These are phyloP conservation scores for Aythya baeri DNA, from an alignment of 2,113 vertebrate genomes.

Conservation along the genomic window DNA sequence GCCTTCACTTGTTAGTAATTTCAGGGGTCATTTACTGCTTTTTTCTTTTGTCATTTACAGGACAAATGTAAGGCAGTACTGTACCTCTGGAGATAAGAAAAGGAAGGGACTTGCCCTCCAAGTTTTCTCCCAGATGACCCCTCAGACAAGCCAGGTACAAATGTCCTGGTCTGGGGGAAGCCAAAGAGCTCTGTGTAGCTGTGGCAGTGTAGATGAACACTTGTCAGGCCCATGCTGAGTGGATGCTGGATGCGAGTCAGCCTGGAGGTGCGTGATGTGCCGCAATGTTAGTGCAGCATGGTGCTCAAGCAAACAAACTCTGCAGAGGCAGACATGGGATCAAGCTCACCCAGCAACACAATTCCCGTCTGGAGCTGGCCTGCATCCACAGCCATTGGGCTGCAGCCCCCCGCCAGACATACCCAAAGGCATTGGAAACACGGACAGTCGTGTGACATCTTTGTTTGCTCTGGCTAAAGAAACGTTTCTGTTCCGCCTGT, in stretches of 20 bases:
- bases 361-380: not conserved
- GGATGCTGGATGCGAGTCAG: not conserved
- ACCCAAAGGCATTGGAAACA: constrained; percentile 31
- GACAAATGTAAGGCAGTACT: not conserved
- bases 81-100: not conserved
- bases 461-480: constrained; percentile 36
- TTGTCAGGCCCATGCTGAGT: not conserved
- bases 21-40: not conserved
- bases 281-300: not conserved
- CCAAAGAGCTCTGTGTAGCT: not conserved
- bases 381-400: not conserved
- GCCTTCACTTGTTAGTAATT: not conserved
- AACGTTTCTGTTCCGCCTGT: not conserved
- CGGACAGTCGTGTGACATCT: not conserved
- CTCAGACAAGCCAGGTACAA: not conserved
- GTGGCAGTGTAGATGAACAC: not conserved
- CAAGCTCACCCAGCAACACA: constrained; percentile 52
- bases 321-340: constrained; percentile 26
- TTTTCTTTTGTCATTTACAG: not conserved
- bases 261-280: not conserved
- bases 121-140: not conserved
- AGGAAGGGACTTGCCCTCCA: not conserved
- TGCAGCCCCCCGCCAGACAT: constrained; percentile 41
- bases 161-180: not conserved
- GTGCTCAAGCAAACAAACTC: constrained; percentile 56